These are phyloP conservation scores for Armadillidium nasatum DNA, from an alignment of 1,140 invertebrate genomes.

Conservation along the genomic window DNA sequence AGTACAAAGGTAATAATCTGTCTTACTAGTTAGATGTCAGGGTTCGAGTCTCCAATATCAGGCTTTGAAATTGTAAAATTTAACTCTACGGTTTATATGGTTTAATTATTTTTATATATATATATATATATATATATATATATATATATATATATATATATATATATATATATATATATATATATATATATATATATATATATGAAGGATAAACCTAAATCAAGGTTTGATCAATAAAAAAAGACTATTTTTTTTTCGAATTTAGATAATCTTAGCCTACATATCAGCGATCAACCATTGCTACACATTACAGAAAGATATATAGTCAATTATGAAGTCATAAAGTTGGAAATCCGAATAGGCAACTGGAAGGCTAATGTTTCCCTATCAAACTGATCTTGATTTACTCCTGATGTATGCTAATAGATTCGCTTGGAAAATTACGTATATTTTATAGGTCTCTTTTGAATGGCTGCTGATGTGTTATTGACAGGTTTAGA, in stretches of 20 bases:
- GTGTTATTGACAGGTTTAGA: slow-evolving; percentile 1
- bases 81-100: no score
- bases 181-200: slow-evolving; percentile 13
- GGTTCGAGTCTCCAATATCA: no score
- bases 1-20: no score
- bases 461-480: slow-evolving; percentile 5
- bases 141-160: slow-evolving; percentile 15
- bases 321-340: slow-evolving; percentile 13
- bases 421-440: slow-evolving; percentile 6
- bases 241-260: not conserved
- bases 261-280: not conserved
- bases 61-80: no score
- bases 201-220: not conserved
- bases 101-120: no score
- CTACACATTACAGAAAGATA: not conserved
- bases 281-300: slow-evolving; percentile 2
- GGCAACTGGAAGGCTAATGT: slow-evolving; percentile 9
- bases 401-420: not conserved
- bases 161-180: slow-evolving; percentile 11
- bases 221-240: not conserved
- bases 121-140: no score
- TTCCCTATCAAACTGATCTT: slow-evolving; percentile 12
- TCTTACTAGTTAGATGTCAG: no score
- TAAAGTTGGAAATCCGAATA: slow-evolving; percentile 13
- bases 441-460: slow-evolving; percentile 5